Conservation (phyloP, 1,140 invertebrate species). For the Macrosteles quadrilineatus region DNA sequence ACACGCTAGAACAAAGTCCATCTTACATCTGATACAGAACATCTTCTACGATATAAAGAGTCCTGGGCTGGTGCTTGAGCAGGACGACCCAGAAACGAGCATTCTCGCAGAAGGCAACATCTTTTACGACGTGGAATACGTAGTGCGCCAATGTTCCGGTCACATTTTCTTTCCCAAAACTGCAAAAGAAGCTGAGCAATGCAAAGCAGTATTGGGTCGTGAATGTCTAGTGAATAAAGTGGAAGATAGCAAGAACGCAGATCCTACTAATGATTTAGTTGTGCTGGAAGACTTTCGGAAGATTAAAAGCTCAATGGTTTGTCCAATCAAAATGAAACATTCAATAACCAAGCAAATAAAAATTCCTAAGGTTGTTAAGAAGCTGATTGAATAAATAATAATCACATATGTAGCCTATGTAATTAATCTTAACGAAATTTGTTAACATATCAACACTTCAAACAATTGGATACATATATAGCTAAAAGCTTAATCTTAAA, state of each 20-base stretch:
- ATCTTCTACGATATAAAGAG: not conserved
- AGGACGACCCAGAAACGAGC: not conserved
- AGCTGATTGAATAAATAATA: not conserved
- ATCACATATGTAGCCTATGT: too few relatives aligned
- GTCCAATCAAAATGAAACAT: not conserved
- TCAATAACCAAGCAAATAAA: not conserved
- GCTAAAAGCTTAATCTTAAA: too few relatives aligned
- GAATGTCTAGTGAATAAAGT: not conserved
- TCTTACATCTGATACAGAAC: constrained; percentile 3
- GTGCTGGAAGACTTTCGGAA: not conserved
- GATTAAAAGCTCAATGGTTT: not conserved
- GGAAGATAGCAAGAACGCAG: not conserved
- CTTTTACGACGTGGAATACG: not conserved
- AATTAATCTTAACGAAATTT: too few relatives aligned
- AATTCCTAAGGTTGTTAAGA: not conserved
- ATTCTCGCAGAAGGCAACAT: constrained; percentile 4
- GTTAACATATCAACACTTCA: too few relatives aligned
- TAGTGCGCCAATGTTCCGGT: not conserved
- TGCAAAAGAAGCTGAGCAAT: not conserved
- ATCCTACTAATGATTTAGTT: not conserved
- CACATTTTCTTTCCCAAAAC: not conserved
- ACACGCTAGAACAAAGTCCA: not conserved
- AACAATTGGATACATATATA: too few relatives aligned
- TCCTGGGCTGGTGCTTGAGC: not conserved
- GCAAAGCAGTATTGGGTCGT: not conserved